A percentile compares a stretch with the other conserved stretches of the same genome.
Evolutionary conservation across 1,140 invertebrate species (phyloP).

Genomic region (Drosophila ironensis): DNA sequence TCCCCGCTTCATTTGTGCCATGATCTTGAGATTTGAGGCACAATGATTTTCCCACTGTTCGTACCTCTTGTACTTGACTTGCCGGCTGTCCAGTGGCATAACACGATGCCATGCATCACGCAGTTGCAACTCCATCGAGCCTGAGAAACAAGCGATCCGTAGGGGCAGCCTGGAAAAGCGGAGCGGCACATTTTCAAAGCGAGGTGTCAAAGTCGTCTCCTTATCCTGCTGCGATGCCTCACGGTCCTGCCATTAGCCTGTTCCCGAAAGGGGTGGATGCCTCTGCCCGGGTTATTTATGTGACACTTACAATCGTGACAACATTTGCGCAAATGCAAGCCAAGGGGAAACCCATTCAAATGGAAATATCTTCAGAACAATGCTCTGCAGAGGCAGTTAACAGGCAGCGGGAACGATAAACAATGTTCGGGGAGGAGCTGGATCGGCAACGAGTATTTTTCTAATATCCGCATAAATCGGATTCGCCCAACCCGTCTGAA

Average conservation of each 20-base stretch:
- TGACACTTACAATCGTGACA: conserved; percentile 54
- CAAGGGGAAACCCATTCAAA: conserved; percentile 40
- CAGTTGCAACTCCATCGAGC: conserved; percentile 8
- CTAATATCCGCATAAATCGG: conserved; percentile 59
- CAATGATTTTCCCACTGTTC: neutral
- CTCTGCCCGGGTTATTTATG: conserved; percentile 43
- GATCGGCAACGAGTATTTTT: conserved; percentile 24
- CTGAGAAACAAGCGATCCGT: conserved; percentile 28
- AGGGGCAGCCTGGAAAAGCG: neutral
- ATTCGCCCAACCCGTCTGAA: neutral
- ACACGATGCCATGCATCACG: conserved; percentile 41
- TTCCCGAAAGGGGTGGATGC: conserved; percentile 29
- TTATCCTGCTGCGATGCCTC: conserved; percentile 34
- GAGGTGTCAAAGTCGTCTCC: conserved; percentile 45
- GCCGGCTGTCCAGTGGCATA: conserved; percentile 22
- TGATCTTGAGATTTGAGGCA: too few relatives aligned
- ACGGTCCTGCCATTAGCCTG: conserved; percentile 11
- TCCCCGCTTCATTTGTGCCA: too few relatives aligned
- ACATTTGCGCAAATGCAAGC: conserved; percentile 27
- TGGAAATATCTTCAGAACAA: conserved; percentile 48
- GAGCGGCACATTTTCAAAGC: conserved; percentile 24
- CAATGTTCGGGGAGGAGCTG: neutral
- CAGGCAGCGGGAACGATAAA: neutral
- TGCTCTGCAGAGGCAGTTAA: conserved; percentile 4
- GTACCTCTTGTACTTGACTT: neutral